phyloP scores from a whole-genome alignment of 2,797 vertebrate species.

The Natrix natrix region DNA sequence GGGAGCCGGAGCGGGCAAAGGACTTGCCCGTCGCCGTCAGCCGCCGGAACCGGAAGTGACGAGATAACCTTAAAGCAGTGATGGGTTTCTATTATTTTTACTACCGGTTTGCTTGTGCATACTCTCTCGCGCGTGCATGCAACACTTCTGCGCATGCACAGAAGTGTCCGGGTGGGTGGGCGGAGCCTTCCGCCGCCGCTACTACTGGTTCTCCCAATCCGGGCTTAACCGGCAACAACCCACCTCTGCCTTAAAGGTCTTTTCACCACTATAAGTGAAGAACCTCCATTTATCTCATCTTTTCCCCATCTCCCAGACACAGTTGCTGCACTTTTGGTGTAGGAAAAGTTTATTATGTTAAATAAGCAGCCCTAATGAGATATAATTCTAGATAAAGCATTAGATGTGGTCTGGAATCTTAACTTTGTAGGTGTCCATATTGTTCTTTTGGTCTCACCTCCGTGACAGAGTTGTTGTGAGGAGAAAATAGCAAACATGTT shows the following conservation, averaged over 20 bases:
- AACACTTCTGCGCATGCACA: too few species aligned
- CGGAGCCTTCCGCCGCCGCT: too few species aligned
- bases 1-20: too few species aligned
- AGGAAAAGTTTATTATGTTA: background rate
- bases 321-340: background rate
- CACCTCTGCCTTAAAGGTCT: background rate
- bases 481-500: background rate
- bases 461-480: constrained; percentile 17
- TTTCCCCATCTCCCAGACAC: background rate
- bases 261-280: background rate
- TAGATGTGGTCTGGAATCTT: background rate
- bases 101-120: too few species aligned
- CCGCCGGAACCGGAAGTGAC: background rate
- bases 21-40: too few species aligned
- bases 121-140: too few species aligned
- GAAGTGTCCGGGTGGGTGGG: too few species aligned
- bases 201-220: too few species aligned
- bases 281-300: background rate
- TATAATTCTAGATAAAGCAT: background rate
- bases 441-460: background rate
- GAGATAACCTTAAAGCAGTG: background rate
- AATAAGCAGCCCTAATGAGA: background rate
- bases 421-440: background rate
- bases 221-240: too few species aligned
- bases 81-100: too few species aligned